Conservation (phyloP, 2,888 invertebrate genomes). For the Caenorhabditis sinica region DNA sequence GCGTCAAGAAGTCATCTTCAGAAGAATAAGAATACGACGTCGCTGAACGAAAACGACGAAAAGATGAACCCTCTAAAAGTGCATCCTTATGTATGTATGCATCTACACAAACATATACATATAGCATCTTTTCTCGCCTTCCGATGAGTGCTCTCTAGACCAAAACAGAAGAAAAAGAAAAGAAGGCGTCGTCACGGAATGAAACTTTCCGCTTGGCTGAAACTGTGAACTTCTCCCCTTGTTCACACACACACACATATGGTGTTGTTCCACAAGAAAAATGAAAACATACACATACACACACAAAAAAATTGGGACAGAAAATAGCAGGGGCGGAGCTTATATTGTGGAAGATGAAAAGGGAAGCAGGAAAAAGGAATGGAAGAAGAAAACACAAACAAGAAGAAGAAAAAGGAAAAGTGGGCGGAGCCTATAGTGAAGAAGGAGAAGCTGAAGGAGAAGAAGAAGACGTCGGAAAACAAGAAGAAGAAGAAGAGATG, state of each 20-base stretch:
- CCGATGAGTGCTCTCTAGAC: constrained; percentile 10
- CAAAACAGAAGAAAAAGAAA: constrained; percentile 27
- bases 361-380: constrained; percentile 15
- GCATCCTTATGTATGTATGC: constrained; percentile 3
- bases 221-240: constrained; percentile 20
- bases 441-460: constrained; percentile 39
- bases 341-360: neutral
- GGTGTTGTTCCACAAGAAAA: constrained; percentile 20
- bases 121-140: neutral
- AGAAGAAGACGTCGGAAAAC: constrained; percentile 34
- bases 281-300: neutral
- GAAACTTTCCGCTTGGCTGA: constrained; percentile 40
- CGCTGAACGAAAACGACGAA: no score
- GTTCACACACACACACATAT: no score
- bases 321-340: constrained; percentile 25
- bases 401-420: constrained; percentile 41
- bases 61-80: constrained; percentile 1
- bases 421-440: constrained; percentile 46
- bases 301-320: constrained; percentile 8
- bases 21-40: no score
- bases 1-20: neutral
- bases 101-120: neutral
- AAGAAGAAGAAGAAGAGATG: constrained; percentile 40
- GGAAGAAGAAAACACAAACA: constrained; percentile 48
- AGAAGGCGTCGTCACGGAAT: constrained; percentile 19